Conservation (phyloP, 2,113 vertebrate species). For the Terrapene triunguis region DNA sequence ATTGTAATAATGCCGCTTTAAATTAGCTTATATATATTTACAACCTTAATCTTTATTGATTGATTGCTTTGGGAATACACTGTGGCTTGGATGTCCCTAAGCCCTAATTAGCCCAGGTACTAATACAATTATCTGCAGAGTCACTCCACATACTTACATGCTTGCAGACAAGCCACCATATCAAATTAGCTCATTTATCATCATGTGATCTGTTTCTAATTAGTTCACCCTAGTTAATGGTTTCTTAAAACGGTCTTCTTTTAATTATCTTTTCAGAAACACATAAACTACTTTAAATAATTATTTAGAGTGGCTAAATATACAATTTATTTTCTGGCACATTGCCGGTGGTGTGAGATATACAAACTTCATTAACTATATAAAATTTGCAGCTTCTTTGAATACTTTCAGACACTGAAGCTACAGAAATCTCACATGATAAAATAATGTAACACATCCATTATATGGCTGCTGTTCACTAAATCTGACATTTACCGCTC, state of each 20-base stretch:
- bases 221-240: slow-evolving; percentile 50
- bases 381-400: background rate
- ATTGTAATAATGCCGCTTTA: slow-evolving; percentile 45
- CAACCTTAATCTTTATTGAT: slow-evolving; percentile 50
- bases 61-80: slow-evolving; percentile 36
- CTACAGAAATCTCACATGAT: background rate
- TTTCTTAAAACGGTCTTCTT: slow-evolving; percentile 61
- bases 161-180: slow-evolving; percentile 50
- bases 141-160: slow-evolving; percentile 33
- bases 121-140: slow-evolving; percentile 58
- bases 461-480: slow-evolving; percentile 8
- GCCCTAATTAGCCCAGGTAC: slow-evolving; percentile 66
- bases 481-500: slow-evolving; percentile 19
- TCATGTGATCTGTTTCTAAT: slow-evolving; percentile 69
- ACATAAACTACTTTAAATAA: slow-evolving; percentile 63
- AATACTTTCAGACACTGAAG: background rate
- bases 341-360: slow-evolving; percentile 12
- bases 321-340: slow-evolving; percentile 54
- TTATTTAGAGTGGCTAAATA: slow-evolving; percentile 28
- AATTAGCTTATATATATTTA: slow-evolving; percentile 57
- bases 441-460: background rate
- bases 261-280: slow-evolving; percentile 34
- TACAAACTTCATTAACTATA: slow-evolving; percentile 14
- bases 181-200: slow-evolving; percentile 69
- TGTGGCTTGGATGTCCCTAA: slow-evolving; percentile 62